A percentile compares a stretch with the other conserved stretches of the same genome.
These are phyloP conservation scores for Magallana nippona DNA, from an alignment of 2,888 invertebrate genomes.

Conservation along the genomic window DNA sequence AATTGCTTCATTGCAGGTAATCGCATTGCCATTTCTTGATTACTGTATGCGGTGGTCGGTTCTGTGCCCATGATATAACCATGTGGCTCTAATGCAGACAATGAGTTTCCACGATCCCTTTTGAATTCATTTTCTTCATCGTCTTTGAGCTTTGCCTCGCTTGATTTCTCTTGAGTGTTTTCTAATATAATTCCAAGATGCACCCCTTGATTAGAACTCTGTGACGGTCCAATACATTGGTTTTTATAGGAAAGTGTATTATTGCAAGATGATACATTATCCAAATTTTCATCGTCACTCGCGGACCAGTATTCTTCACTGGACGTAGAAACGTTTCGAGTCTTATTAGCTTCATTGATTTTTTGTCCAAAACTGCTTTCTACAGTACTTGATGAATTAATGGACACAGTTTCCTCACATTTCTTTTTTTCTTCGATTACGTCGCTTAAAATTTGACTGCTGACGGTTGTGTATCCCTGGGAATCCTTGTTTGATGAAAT, in stretches of 20 bases:
- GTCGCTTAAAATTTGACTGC: slow-evolving; percentile 14
- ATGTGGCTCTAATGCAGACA: slow-evolving; percentile 18
- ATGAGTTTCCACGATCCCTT: background rate
- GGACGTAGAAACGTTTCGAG: slow-evolving; percentile 23
- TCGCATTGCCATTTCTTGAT: slow-evolving; percentile 18
- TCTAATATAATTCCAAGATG: background rate
- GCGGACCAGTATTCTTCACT: slow-evolving; percentile 51
- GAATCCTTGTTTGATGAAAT: background rate
- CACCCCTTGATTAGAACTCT: background rate
- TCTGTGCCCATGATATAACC: slow-evolving; percentile 2
- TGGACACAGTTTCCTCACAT: slow-evolving; percentile 24
- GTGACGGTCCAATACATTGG: slow-evolving; percentile 1
- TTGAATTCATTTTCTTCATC: background rate
- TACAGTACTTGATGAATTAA: slow-evolving; percentile 33
- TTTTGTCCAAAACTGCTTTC: slow-evolving; percentile 30
- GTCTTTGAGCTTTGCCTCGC: background rate
- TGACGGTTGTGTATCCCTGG: slow-evolving; percentile 17
- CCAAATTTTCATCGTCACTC: slow-evolving; percentile 46
- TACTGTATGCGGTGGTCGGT: background rate
- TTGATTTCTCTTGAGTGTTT: slow-evolving; percentile 28
- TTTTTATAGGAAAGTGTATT: slow-evolving; percentile 20
- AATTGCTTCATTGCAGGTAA: slow-evolving; percentile 18
- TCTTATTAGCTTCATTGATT: slow-evolving; percentile 30
- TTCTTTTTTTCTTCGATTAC: slow-evolving; percentile 27
- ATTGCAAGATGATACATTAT: background rate